phyloP scores from a whole-genome alignment of 2,113 vertebrate genomes.

The Tachycineta bicolor region DNA sequence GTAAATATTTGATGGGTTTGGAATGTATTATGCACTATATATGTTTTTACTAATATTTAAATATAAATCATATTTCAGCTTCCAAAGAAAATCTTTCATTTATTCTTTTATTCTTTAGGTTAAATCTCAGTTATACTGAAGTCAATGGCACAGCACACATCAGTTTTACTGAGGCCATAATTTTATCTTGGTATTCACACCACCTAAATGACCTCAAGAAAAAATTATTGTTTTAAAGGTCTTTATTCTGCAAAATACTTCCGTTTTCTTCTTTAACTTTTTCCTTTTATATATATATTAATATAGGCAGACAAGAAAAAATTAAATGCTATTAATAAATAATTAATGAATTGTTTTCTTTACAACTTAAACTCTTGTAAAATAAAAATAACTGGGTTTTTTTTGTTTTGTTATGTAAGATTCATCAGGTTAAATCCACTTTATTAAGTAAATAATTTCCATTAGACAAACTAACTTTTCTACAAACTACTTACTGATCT shows the following conservation, averaged over 20 bases:
- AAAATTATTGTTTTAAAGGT: background rate
- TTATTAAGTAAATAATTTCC: background rate
- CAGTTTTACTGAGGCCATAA: background rate
- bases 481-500: background rate
- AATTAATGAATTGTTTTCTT: background rate
- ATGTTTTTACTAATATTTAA: background rate
- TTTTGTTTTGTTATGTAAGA: background rate
- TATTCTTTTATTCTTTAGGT: background rate
- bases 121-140: background rate
- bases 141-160: background rate
- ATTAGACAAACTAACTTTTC: background rate
- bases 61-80: background rate
- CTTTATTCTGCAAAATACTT: background rate
- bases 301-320: background rate
- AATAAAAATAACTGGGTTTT: background rate
- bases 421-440: background rate
- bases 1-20: background rate
- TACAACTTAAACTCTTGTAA: background rate
- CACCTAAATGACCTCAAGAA: background rate
- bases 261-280: background rate
- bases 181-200: background rate
- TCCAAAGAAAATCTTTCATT: background rate
- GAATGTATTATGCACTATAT: background rate
- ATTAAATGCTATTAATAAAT: background rate
- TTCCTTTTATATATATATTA: background rate